Conservation (phyloP, 1,140 invertebrate species). For the Patella vulgata region DNA sequence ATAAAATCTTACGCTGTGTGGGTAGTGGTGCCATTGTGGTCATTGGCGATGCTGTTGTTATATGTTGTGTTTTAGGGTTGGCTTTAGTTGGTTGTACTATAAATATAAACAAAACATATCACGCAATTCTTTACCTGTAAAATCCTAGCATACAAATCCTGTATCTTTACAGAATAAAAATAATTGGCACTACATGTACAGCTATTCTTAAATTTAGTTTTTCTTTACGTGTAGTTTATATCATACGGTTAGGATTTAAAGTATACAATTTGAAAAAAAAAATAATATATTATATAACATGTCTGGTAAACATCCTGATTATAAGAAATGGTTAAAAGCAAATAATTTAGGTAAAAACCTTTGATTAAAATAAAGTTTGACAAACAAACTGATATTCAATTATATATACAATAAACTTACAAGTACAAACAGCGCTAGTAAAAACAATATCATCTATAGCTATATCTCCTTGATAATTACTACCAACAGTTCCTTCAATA, state of each 20-base stretch:
- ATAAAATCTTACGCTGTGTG: conserved; percentile 44
- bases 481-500: conserved; percentile 47
- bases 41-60: conserved; percentile 22
- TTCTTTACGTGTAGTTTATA: neutral
- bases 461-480: conserved; percentile 46
- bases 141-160: too few species aligned
- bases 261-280: neutral
- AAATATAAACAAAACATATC: conserved; percentile 8
- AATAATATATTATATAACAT: neutral
- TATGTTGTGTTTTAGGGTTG: conserved; percentile 37
- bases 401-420: too few species aligned
- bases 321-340: too few species aligned
- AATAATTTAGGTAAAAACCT: too few species aligned
- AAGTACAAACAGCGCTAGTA: conserved; percentile 44
- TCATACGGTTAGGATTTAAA: neutral
- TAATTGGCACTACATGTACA: neutral
- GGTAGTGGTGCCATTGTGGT: conserved; percentile 15
- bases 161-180: neutral
- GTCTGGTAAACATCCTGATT: too few species aligned
- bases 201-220: neutral
- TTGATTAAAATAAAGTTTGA: too few species aligned
- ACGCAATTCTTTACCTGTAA: neutral
- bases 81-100: conserved; percentile 50
- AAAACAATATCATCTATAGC: conserved; percentile 64
- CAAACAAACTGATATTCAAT: too few species aligned